Conservation (phyloP, 2,113 vertebrate species). For the Semnornis frantzii region DNA sequence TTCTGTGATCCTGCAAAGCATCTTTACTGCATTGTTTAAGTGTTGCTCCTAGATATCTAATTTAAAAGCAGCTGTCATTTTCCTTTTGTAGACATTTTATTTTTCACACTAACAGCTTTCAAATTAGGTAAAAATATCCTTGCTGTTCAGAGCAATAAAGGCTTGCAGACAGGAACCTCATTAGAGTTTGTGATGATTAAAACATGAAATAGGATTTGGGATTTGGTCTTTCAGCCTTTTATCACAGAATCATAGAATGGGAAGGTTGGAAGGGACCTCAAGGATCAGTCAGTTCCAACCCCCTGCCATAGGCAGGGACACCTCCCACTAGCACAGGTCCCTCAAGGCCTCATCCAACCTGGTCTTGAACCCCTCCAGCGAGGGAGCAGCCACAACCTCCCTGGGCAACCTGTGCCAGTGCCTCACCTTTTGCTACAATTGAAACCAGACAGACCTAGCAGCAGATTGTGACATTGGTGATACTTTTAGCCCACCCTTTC, state of each 20-base stretch:
- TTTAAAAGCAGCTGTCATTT: constrained; percentile 27
- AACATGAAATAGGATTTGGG: background rate
- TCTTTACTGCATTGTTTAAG: background rate
- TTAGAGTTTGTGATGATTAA: constrained; percentile 29
- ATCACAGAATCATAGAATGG: too few relatives aligned
- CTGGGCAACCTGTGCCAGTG: too few relatives aligned
- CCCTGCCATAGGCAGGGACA: too few relatives aligned
- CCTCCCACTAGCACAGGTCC: too few relatives aligned
- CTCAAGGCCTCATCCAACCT: too few relatives aligned
- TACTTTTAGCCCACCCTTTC: background rate
- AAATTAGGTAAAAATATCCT: constrained; percentile 13
- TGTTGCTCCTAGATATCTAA: background rate
- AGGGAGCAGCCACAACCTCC: too few relatives aligned
- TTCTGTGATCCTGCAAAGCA: background rate
- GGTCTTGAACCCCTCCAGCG: too few relatives aligned
- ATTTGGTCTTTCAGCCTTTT: background rate
- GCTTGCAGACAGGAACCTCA: constrained; percentile 8
- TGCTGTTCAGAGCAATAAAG: background rate
- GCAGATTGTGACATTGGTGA: background rate
- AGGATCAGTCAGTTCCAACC: too few relatives aligned
- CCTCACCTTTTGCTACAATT: background rate
- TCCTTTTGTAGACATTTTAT: background rate
- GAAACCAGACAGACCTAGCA: background rate
- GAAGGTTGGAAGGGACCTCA: too few relatives aligned
- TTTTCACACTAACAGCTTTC: constrained; percentile 18